Conservation (phyloP, 2,113 vertebrate genomes). For the Cyprinus carpio region DNA sequence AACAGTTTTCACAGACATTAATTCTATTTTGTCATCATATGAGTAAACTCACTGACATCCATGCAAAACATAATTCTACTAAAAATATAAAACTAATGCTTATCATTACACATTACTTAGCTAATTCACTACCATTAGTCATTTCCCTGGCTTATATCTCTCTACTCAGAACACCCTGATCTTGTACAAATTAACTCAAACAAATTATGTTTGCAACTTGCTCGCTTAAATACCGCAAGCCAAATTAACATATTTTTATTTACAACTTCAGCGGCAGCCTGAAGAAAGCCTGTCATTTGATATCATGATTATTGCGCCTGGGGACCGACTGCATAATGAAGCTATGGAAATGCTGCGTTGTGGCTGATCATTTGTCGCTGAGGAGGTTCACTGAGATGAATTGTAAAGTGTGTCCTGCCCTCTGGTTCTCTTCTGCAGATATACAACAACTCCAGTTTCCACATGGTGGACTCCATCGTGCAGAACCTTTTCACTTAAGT, state of each 20-base stretch:
- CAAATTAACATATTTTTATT: conserved; percentile 52
- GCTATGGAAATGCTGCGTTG: conserved; percentile 26
- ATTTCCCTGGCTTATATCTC: neutral
- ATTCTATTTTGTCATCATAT: neutral
- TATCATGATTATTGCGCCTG: conserved; percentile 47
- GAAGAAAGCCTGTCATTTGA: conserved; percentile 30
- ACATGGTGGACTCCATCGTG: neutral
- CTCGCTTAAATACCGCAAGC: conserved; percentile 32
- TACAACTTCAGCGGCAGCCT: conserved; percentile 42
- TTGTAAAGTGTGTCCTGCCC: conserved; percentile 13
- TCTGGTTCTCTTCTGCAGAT: neutral
- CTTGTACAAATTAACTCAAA: conserved; percentile 28
- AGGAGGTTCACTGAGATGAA: conserved; percentile 20
- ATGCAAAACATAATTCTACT: neutral
- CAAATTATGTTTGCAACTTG: conserved; percentile 48
- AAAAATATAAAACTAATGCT: neutral
- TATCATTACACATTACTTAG: neutral
- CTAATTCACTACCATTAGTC: neutral
- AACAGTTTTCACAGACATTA: neutral
- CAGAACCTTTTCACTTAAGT: neutral
- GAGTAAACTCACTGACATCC: neutral
- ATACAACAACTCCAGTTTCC: neutral
- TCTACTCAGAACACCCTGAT: conserved; percentile 5
- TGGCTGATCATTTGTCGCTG: conserved; percentile 32
- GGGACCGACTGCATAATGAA: conserved; percentile 33